Base-by-base conservation (phyloP, 1,140 invertebrate genomes). In the Matsumurasca onukii region DNA sequence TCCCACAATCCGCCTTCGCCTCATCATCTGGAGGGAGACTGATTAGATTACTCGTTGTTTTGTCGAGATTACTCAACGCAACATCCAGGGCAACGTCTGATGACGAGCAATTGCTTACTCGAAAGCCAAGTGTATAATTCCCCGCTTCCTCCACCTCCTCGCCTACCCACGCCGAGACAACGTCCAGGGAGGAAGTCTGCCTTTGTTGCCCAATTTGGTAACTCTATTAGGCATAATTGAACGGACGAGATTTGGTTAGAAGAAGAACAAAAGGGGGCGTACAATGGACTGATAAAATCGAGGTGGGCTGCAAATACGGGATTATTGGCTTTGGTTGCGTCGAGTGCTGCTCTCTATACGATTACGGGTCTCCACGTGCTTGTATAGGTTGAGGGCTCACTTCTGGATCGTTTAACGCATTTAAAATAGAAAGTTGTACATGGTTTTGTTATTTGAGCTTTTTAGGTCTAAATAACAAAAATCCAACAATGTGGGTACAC, bases 221-320 rank as follows among this genome's bases (percentile, higher is more conserved):
- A 59, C 55, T 9, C 55, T 27, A 59, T 59, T 59, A 59, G 55
- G 22, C 55, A 59, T 59, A 59, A 59, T 59, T 59, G 55, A 59
- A 59, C 55, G 55, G 55, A 59, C 55, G n/a, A n/a, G n/a, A n/a
- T n/a, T 59, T 29, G 15, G 55, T 59, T 59, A 59, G 30, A 22
- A 27, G 13, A 59, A 59, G 55, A 59, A 59, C 55, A 59, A 59
- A 59, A 5, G 55, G 55, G 55, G 55, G 55, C 55, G 55, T 27
- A 59, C 55, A 59, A 59, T 59, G 55, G 55, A 27, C 30, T 59
- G 55, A 59, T 59, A 59, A 59, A 59, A 59, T 59, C 55, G 55
- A 27, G 55, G 55, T 9, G 55, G 3, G 25, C 34, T 39, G 34
- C 34, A 17, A 17, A 39, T 39, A 39, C 34, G 34, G 5, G 34